These are phyloP conservation scores for Eubasilissa regina DNA, from an alignment of 1,140 invertebrate genomes.

Conservation along the genomic window DNA sequence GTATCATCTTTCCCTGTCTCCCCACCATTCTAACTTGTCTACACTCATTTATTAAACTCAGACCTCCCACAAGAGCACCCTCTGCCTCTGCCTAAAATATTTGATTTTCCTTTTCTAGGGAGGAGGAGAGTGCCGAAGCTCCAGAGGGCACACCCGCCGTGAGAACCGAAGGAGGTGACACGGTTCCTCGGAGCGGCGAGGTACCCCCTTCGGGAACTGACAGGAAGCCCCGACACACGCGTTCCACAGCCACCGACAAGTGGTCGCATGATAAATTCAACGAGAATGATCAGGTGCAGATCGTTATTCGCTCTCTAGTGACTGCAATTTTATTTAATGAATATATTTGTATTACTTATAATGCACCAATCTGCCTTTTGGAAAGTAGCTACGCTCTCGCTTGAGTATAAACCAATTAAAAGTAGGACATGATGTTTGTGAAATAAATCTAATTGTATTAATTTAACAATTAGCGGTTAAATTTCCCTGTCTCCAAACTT, in stretches of 20 bases:
- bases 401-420: too few relatives aligned
- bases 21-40: too few relatives aligned
- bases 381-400: too few relatives aligned
- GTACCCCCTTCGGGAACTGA: slow-evolving; percentile 57
- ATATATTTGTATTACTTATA: background rate
- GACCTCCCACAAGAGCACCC: too few relatives aligned
- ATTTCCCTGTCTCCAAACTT: too few relatives aligned
- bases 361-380: background rate
- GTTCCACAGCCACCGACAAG: slow-evolving; percentile 67
- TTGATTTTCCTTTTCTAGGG: background rate
- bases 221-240: slow-evolving; percentile 10
- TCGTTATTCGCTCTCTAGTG: background rate
- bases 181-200: slow-evolving; percentile 52
- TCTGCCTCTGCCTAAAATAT: too few relatives aligned
- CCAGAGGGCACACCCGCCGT: slow-evolving; percentile 58
- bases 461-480: too few relatives aligned
- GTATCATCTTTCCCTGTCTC: too few relatives aligned
- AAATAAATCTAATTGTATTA: too few relatives aligned
- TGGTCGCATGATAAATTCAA: slow-evolving; percentile 95
- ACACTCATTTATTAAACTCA: too few relatives aligned
- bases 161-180: slow-evolving; percentile 54
- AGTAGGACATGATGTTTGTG: too few relatives aligned
- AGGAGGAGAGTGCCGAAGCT: slow-evolving; percentile 58
- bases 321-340: background rate
- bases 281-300: slow-evolving; percentile 76